phyloP scores from a whole-genome alignment of 1,140 invertebrate genomes.

The Zaprionus capensis region DNA sequence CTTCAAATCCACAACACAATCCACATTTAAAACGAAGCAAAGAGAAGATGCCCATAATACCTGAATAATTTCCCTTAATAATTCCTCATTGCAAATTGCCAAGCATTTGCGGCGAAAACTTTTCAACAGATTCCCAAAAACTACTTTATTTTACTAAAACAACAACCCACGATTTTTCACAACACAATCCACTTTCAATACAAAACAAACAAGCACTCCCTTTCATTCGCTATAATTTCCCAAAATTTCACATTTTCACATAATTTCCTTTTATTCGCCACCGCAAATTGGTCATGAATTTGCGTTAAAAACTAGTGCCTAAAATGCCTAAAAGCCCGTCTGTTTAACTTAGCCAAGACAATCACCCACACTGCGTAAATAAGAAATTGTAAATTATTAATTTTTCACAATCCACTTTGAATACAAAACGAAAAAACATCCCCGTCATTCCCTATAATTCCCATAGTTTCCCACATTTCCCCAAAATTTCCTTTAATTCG shows the following conservation, averaged over 20 bases:
- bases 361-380: too few relatives aligned
- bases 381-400: too few relatives aligned
- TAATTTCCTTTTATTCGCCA: neutral
- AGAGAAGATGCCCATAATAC: neutral
- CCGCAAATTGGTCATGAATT: too few relatives aligned
- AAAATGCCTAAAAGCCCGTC: too few relatives aligned
- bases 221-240: neutral
- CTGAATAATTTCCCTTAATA: neutral
- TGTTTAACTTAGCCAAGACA: too few relatives aligned
- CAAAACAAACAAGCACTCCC: neutral
- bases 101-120: neutral
- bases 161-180: neutral
- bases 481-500: neutral
- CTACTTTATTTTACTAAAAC: neutral
- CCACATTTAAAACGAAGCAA: neutral
- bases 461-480: too few relatives aligned
- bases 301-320: too few relatives aligned
- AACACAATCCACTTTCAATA: neutral
- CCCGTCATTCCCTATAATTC: neutral
- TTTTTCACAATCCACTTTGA: neutral
- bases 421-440: neutral
- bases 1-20: too few relatives aligned
- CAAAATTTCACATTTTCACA: too few relatives aligned
- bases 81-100: neutral
- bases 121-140: neutral